Conservation (phyloP, 2,888 invertebrate species). For the Coenonympha arcania region DNA sequence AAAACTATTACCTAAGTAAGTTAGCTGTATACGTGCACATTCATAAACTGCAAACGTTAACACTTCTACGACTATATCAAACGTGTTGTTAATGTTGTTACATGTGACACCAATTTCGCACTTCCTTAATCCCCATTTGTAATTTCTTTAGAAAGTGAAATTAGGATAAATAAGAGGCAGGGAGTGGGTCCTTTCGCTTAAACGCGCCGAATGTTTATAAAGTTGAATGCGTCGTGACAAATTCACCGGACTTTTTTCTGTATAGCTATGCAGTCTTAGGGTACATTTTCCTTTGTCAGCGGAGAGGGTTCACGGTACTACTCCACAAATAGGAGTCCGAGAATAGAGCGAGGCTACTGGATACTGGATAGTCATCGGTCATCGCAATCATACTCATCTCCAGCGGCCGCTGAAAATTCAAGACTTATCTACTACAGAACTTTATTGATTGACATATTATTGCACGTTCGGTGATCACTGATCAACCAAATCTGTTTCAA, state of each 20-base stretch:
- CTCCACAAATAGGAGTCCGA: conserved; percentile 71
- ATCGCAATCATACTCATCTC: conserved; percentile 60
- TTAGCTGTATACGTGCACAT: background rate
- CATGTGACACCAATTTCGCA: conserved; percentile 48
- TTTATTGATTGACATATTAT: too few relatives aligned
- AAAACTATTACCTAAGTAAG: too few relatives aligned
- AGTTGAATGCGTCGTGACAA: conserved; percentile 35
- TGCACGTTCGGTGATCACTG: too few relatives aligned
- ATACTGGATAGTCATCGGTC: too few relatives aligned
- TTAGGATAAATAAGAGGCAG: conserved; percentile 69
- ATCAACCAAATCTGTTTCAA: too few relatives aligned
- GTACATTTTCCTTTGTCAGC: conserved; percentile 45
- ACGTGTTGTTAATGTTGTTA: conserved; percentile 30
- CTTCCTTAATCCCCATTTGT: conserved; percentile 58
- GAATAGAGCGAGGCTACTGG: conserved; percentile 74
- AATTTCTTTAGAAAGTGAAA: conserved; percentile 61
- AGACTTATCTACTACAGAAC: conserved; percentile 18
- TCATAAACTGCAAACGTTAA: conserved; percentile 3
- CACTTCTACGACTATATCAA: background rate
- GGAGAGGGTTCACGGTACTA: conserved; percentile 54
- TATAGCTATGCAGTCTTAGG: conserved; percentile 42
- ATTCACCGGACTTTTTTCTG: conserved; percentile 41
- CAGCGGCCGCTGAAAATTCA: conserved; percentile 49
- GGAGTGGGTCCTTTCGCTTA: conserved; percentile 65
- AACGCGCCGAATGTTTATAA: conserved; percentile 38